These are phyloP conservation scores for Spheniscus mendiculus DNA, from an alignment of 2,113 vertebrate species.

Conservation along the genomic window DNA sequence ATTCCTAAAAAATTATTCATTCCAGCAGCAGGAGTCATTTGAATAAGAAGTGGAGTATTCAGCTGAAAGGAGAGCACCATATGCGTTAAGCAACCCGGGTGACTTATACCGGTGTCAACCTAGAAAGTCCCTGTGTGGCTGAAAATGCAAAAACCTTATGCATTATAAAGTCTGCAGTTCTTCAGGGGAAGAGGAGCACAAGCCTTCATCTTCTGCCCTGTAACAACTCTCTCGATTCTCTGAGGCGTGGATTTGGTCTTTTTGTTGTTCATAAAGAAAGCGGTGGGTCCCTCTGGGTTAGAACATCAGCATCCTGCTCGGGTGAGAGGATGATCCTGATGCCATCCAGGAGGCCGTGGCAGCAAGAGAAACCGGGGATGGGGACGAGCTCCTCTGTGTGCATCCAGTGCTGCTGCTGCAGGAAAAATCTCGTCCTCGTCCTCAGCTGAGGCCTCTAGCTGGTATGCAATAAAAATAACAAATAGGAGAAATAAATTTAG, in stretches of 20 bases:
- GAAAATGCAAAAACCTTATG: fast-evolving
- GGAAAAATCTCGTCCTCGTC: background rate
- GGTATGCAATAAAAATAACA: background rate
- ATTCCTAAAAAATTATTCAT: background rate
- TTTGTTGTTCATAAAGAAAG: fast-evolving
- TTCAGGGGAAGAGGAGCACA: background rate
- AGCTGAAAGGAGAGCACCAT: background rate
- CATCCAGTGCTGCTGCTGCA: background rate
- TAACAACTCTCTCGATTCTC: background rate
- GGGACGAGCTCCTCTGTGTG: background rate
- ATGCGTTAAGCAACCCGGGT: background rate
- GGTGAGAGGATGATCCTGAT: fast-evolving
- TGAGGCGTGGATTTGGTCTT: fast-evolving
- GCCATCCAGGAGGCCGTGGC: background rate
- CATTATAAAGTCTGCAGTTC: background rate
- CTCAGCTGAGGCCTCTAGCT: background rate
- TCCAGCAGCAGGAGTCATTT: background rate
- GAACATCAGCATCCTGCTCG: background rate
- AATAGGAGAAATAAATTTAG: background rate
- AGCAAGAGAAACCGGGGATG: background rate
- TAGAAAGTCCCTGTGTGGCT: background rate
- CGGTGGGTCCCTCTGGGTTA: background rate
- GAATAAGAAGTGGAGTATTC: background rate
- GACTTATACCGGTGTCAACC: background rate
- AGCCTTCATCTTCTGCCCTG: background rate